A percentile compares a stretch with the other conserved stretches of the same genome.
Conservation (phyloP, 1,140 invertebrate species). For the Drosophila sechellia region DNA sequence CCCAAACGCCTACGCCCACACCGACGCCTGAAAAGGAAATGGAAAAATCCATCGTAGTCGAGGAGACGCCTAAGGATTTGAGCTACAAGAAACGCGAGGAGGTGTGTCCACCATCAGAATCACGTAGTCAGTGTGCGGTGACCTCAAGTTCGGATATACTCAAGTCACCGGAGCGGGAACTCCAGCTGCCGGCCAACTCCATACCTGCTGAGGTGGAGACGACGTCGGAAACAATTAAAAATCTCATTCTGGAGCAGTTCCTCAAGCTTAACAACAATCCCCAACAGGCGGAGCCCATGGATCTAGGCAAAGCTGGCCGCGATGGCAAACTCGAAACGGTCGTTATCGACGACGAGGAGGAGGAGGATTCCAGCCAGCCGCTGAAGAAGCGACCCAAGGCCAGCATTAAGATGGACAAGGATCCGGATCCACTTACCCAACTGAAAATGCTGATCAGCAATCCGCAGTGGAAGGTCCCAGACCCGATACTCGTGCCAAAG, state of each 20-base stretch:
- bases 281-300: conserved; percentile 88
- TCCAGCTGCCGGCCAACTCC: conserved; percentile 64
- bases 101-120: conserved; percentile 79
- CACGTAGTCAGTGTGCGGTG: conserved; percentile 79
- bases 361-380: conserved; percentile 86
- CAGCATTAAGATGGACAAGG: conserved; percentile 84
- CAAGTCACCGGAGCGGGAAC: conserved; percentile 55
- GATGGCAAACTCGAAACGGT: conserved; percentile 84
- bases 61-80: conserved; percentile 87
- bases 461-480: conserved; percentile 89
- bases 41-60: conserved; percentile 38
- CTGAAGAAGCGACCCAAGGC: conserved; percentile 85
- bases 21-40: conserved; percentile 37
- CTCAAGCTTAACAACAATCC: conserved; percentile 72
- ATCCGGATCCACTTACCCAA: conserved; percentile 89
- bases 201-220: conserved; percentile 74
- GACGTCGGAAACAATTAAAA: conserved; percentile 80
- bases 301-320: conserved; percentile 86
- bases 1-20: conserved; percentile 45
- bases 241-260: conserved; percentile 80
- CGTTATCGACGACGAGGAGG: conserved; percentile 73
- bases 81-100: conserved; percentile 85
- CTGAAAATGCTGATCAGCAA: conserved; percentile 89
- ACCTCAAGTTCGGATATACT: conserved; percentile 76
- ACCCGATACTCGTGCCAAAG: conserved; percentile 92